Percentiles rank a stretch among this genome's conserved stretches.
Evolutionary conservation across 2,888 invertebrate species (phyloP).

Genomic region (Thereva nobilitata): DNA sequence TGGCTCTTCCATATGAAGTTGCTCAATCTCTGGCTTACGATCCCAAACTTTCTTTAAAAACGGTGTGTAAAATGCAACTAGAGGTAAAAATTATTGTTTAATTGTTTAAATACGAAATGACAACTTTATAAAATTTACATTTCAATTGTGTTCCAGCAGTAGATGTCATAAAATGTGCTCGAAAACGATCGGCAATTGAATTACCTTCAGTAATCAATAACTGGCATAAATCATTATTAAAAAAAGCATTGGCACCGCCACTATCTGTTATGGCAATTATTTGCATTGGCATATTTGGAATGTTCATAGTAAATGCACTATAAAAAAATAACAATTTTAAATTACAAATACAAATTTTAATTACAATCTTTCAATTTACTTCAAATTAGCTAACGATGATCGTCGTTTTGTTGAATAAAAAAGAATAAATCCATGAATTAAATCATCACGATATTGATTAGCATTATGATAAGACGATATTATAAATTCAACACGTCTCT

Average conservation of each 20-base stretch:
- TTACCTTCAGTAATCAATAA: constrained; percentile 91
- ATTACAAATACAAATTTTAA: background rate
- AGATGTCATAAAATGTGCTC: constrained; percentile 91
- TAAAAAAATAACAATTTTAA: constrained; percentile 43
- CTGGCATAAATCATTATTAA: constrained; percentile 87
- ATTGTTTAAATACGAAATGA: background rate
- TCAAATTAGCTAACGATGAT: constrained; percentile 90
- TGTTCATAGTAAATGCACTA: constrained; percentile 91
- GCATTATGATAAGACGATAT: constrained; percentile 94
- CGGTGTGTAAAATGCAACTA: constrained; percentile 91
- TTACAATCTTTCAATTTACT: constrained; percentile 64
- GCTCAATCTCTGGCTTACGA: constrained; percentile 92
- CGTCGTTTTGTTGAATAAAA: constrained; percentile 94
- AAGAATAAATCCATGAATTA: constrained; percentile 93
- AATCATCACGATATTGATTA: constrained; percentile 85
- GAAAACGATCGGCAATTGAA: constrained; percentile 84
- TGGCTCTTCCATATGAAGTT: constrained; percentile 83
- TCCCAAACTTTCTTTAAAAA: constrained; percentile 98
- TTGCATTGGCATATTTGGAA: constrained; percentile 90
- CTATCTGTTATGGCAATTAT: constrained; percentile 92
- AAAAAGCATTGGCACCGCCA: constrained; percentile 86
- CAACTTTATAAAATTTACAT: constrained; percentile 62
- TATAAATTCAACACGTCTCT: constrained; percentile 85
- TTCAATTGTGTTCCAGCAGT: constrained; percentile 83
- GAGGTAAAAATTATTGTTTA: constrained; percentile 38